A percentile compares a stretch with the other conserved stretches of the same genome.
These are phyloP conservation scores for Phrynocephalus guinanensis DNA, from an alignment of 2,797 vertebrate species.

Conservation along the genomic window DNA sequence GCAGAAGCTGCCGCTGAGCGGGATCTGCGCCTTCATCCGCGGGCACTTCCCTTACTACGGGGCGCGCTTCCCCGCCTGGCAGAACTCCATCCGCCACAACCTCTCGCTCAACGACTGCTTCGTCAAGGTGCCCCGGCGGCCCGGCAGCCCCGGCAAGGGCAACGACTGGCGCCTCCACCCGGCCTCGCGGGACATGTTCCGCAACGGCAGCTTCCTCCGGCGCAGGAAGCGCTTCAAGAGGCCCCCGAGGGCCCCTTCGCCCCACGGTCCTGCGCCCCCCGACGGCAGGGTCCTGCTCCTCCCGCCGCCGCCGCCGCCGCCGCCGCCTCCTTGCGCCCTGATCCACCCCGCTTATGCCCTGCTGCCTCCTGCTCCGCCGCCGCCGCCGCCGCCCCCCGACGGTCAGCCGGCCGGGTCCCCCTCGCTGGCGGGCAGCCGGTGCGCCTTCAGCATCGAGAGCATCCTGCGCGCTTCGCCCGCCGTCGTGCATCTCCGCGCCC, in stretches of 20 bases:
- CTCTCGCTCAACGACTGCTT: constrained; percentile 91
- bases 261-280: constrained; percentile 61
- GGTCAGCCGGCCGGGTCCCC: not conserved
- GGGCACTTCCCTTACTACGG: constrained; percentile 91
- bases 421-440: constrained; percentile 64
- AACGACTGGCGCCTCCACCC: constrained; percentile 93
- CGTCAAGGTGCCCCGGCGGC: constrained; percentile 88
- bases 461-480: constrained; percentile 81
- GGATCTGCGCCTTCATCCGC: constrained; percentile 93
- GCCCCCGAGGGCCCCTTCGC: constrained; percentile 59
- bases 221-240: constrained; percentile 91
- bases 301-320: constrained; percentile 59
- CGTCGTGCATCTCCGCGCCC: not conserved
- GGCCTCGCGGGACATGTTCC: constrained; percentile 93
- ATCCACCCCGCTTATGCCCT: constrained; percentile 34
- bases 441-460: constrained; percentile 90
- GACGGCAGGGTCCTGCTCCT: constrained; percentile 74
- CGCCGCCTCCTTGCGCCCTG: constrained; percentile 67
- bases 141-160: constrained; percentile 90
- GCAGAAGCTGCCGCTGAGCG: constrained; percentile 89
- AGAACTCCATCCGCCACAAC: constrained; percentile 91
- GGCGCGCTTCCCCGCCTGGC: constrained; percentile 90
- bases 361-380: not conserved
- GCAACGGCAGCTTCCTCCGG: constrained; percentile 91
- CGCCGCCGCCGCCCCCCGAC: not conserved